Evolutionary conservation across 2,113 vertebrate species (phyloP).

Genomic region (Mugil cephalus): DNA sequence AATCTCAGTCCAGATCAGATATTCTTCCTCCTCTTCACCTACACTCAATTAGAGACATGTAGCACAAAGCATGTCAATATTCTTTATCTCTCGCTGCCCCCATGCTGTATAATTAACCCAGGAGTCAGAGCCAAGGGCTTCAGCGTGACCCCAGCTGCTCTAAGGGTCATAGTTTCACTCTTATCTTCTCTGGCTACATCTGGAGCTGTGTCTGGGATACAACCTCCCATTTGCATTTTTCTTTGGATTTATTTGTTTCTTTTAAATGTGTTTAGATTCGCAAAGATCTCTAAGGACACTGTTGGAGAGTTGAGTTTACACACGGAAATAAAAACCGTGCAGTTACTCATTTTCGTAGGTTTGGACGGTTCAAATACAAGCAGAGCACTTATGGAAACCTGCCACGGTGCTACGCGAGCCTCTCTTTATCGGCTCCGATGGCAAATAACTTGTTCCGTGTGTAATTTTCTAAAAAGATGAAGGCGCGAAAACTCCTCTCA

Average conservation of each 20-base stretch:
- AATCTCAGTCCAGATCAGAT: not conserved
- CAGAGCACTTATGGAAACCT: not conserved
- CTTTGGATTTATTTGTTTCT: slow-evolving; percentile 15
- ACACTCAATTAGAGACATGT: slow-evolving; percentile 31
- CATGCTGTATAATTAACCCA: slow-evolving; percentile 55
- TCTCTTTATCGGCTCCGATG: slow-evolving; percentile 10
- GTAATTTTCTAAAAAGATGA: not conserved
- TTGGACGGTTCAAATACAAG: too few relatives aligned
- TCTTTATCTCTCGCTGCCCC: slow-evolving; percentile 20
- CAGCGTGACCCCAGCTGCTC: slow-evolving; percentile 25
- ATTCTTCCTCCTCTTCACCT: slow-evolving; percentile 3
- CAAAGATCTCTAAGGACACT: not conserved
- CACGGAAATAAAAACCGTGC: too few relatives aligned
- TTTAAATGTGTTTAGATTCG: slow-evolving; percentile 12
- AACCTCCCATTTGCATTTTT: slow-evolving; percentile 21
- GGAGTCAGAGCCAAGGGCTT: slow-evolving; percentile 15
- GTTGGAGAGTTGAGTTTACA: too few relatives aligned
- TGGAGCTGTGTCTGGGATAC: slow-evolving; percentile 9
- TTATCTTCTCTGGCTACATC: not conserved
- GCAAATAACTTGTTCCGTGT: not conserved
- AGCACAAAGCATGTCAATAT: slow-evolving; percentile 46
- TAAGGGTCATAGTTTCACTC: slow-evolving; percentile 34
- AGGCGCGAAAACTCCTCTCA: not conserved
- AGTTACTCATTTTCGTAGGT: too few relatives aligned
- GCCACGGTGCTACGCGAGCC: not conserved